phyloP scores from a whole-genome alignment of 1,140 invertebrate species.

The Drosophila eugracilis region DNA sequence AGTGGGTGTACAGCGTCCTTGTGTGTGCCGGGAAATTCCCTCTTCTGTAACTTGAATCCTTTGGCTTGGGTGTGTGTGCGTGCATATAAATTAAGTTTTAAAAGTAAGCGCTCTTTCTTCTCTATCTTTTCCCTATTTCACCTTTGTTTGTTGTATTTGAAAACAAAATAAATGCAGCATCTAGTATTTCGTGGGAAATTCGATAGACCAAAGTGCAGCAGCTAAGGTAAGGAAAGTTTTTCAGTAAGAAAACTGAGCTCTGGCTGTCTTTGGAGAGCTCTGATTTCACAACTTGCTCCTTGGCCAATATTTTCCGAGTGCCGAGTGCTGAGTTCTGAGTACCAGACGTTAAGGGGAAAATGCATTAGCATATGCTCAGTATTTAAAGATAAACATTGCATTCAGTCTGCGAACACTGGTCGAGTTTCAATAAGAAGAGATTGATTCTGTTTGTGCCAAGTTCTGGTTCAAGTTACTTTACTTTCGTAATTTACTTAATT shows the following conservation, averaged over 20 bases:
- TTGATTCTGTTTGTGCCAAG: slow-evolving; percentile 23
- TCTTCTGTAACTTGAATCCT: slow-evolving; percentile 62
- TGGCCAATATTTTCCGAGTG: slow-evolving; percentile 36
- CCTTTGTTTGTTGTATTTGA: slow-evolving; percentile 64
- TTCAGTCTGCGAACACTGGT: slow-evolving; percentile 19
- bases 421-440: slow-evolving; percentile 28
- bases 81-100: slow-evolving; percentile 83
- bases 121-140: slow-evolving; percentile 9
- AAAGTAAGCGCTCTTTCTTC: slow-evolving; percentile 62
- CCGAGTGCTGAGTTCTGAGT: slow-evolving; percentile 16
- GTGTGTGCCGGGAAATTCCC: slow-evolving; percentile 38
- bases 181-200: slow-evolving; percentile 62
- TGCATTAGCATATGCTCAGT: slow-evolving; percentile 37
- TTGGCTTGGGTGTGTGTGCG: slow-evolving; percentile 54
- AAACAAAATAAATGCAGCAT: slow-evolving; percentile 81
- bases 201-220: slow-evolving; percentile 56
- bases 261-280: slow-evolving; percentile 24
- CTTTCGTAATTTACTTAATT: slow-evolving; percentile 31
- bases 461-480: background rate
- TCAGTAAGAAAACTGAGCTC: slow-evolving; percentile 9
- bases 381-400: slow-evolving; percentile 42
- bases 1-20: slow-evolving; percentile 8
- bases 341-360: slow-evolving; percentile 40
- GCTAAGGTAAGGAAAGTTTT: slow-evolving; percentile 34
- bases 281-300: slow-evolving; percentile 47